Base-by-base conservation (phyloP, 2,797 vertebrate species). In the Sciurus vulgaris region DNA sequence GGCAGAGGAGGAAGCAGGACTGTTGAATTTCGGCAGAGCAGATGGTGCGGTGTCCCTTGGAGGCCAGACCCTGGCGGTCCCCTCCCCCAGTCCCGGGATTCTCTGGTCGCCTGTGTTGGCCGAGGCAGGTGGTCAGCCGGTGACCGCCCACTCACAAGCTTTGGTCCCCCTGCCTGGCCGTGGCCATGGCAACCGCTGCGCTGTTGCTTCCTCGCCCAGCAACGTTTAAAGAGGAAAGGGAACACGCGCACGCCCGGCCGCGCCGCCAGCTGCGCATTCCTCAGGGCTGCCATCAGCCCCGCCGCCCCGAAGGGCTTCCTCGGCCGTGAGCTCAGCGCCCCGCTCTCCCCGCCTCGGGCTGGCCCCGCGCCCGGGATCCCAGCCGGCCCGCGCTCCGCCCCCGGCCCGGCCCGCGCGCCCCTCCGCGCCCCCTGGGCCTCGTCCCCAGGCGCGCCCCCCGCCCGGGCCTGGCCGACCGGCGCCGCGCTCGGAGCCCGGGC, bases 261-360 rank as follows among this genome's bases (percentile, higher is more conserved):
- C 22, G 41, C 91, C 18, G 89, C 97, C 98, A 97, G 98, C 98
- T 97, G 98, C 6, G 20, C 86, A 98, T 98, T 98, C 98, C 97
- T 98, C 97, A 88, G 83, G 92, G 90, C 96, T 98, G 97, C 98
- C 98, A 97, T 97, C 98, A 98, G 97, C 93, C 2, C 24, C 38
- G 89, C 95, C 22, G 30, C 91, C 78, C 56, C 0, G 0, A 59
- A 59, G 30, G 94, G 65, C 73, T 41, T 92, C 89, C 63, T 83
- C 0, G 10, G 51, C 94, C 5, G 83, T 94, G 96, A 74, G 82
- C 81, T 94, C 90, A 97, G 95, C 54, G 56, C 63, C 74, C 5
- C 18, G 35, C 49, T 24, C 79, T 83, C 26, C 86, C 81, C 47
- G 33, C 92, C 86, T 20, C 22, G 1, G 51, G 63, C 87, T 82